Percentiles rank a stretch among this genome's conserved stretches.
Evolutionary conservation across 53 echinoderm and acorn worm genomes (phyloP).

Genomic region (Echinarachnius parma): DNA sequence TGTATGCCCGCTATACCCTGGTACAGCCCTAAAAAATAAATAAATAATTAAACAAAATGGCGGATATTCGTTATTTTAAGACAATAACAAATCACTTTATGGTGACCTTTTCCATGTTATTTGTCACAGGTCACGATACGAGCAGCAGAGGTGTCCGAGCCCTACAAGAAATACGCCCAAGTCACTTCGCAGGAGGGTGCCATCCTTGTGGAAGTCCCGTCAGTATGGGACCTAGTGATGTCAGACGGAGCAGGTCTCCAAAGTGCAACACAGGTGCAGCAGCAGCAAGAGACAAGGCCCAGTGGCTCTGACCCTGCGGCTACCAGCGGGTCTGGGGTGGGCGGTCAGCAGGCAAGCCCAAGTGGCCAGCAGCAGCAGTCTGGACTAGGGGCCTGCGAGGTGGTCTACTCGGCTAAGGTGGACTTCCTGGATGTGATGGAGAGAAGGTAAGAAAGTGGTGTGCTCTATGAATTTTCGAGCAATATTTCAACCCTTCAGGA

Average conservation of each 20-base stretch:
- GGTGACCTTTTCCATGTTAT: too few species aligned
- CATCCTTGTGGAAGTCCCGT: constrained; percentile 60
- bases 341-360: background rate
- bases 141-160: constrained; percentile 30
- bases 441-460: constrained; percentile 51
- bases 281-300: background rate
- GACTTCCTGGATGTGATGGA: constrained; percentile 52
- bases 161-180: constrained; percentile 32
- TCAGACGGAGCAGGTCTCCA: constrained; percentile 40
- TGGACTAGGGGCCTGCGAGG: constrained; percentile 62
- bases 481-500: too few species aligned
- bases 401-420: constrained; percentile 69
- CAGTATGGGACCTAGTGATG: constrained; percentile 72
- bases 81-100: too few species aligned
- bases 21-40: too few species aligned
- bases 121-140: constrained; percentile 18
- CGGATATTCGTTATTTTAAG: too few species aligned
- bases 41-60: too few species aligned
- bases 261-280: background rate
- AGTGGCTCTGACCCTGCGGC: too few species aligned
- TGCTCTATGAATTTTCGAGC: too few species aligned
- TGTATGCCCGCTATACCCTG: too few species aligned
- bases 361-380: constrained; percentile 42
- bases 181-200: constrained; percentile 49
- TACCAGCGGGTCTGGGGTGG: constrained; percentile 6